These are phyloP conservation scores for Anolis sagrei DNA, from an alignment of 2,113 vertebrate genomes.

Conservation along the genomic window DNA sequence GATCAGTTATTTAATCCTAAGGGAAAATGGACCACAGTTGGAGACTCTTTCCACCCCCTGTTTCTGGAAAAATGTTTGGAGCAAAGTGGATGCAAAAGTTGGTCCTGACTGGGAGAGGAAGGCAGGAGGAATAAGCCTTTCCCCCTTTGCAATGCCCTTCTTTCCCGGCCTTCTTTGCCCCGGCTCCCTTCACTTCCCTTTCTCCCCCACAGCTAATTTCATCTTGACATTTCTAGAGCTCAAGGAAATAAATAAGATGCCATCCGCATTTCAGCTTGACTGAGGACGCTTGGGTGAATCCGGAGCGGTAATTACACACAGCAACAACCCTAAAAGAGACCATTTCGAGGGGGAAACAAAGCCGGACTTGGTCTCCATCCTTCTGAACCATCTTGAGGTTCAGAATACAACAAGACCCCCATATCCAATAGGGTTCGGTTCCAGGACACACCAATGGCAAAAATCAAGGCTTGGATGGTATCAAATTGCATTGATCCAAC, in stretches of 20 bases:
- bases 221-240: constrained; percentile 33
- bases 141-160: too few relatives aligned
- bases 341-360: rapidly evolving
- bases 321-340: constrained; percentile 13
- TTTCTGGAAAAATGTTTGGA: not conserved
- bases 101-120: not conserved
- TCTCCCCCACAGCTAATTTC: constrained; percentile 36
- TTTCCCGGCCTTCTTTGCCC: not conserved
- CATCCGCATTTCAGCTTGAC: constrained; percentile 16
- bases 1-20: too few relatives aligned
- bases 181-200: not conserved
- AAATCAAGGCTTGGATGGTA: too few relatives aligned
- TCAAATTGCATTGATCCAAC: too few relatives aligned
- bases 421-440: too few relatives aligned
- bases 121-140: not conserved
- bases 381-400: rapidly evolving
- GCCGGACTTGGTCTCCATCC: not conserved
- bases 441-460: too few relatives aligned
- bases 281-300: constrained; percentile 21
- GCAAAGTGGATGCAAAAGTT: not conserved
- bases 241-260: constrained; percentile 33
- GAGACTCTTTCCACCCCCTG: not conserved
- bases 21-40: not conserved
- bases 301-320: constrained; percentile 31
- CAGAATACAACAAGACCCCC: not conserved